Evolutionary conservation across 2,797 vertebrate species (phyloP), one percentile per base, ranked within the genome.

Genomic region (Monodelphis domestica): DNA sequence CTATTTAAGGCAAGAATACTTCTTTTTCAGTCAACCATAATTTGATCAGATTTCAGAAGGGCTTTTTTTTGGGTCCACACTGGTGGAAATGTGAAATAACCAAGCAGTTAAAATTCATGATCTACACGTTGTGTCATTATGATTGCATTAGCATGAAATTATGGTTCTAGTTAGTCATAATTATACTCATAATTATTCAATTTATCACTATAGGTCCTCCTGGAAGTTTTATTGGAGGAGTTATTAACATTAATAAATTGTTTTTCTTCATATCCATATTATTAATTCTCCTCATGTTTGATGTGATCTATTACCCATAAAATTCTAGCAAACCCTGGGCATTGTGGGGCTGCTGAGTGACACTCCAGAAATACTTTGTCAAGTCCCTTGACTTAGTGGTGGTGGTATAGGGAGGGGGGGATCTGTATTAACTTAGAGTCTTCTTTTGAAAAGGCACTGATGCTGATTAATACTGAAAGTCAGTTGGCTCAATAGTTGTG

Each of bases 231-330:
- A 98, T 98, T 98, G 98, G 98, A 97, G 97, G 97, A 98, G 98
- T 98, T 98, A 98, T 98, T 98, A 98, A 97, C 98, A 98, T 98
- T 98, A 98, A 98, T 98, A 98, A 98, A 98, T 98, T 98, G 98
- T 98, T 98, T 98, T 98, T 98, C 98, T 98, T 98, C 98, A 98
- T 98, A 98, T 97, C 93, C 96, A 24, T 96, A 96, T 98, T 98
- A 98, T 95, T 97, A 98, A 98, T 98, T 98, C 98, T 97, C 95
- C 98, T 98, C 98, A 96, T 96, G 98, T 98, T 96, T 96, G 97
- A 97, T 98, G 96, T 96, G 97, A 98, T 98, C 96, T 96, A 97
- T 98, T 95, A 97, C 70, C 97, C 97, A 94, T 96, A 96, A 98
- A 98, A 98, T 97, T 96, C 96, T 96, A 97, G 89, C 95, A 91